These are phyloP conservation scores for Sicus ferrugineus DNA, from an alignment of 2,888 invertebrate genomes.

Conservation along the genomic window DNA sequence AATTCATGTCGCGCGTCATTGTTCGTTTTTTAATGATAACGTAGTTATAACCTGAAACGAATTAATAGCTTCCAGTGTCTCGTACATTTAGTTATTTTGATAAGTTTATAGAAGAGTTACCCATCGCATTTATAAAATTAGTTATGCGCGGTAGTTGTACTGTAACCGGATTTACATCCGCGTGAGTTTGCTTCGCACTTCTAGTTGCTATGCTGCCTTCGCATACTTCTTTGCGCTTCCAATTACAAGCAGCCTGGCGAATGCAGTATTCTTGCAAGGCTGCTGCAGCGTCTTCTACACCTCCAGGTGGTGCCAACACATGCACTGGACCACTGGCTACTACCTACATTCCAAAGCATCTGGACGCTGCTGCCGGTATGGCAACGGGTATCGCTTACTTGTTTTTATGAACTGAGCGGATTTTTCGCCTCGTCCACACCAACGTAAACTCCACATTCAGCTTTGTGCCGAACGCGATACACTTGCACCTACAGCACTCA, in stretches of 20 bases:
- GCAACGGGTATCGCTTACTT: conserved; percentile 6
- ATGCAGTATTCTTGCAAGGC: conserved; percentile 11
- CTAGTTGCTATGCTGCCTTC: conserved; percentile 15
- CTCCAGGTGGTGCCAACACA: conserved; percentile 19
- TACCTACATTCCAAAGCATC: conserved; percentile 29
- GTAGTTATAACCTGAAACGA: too few relatives aligned
- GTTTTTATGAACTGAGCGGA: conserved; percentile 18
- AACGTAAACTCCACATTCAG: conserved; percentile 3
- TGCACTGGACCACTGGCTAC: background rate
- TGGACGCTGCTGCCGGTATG: conserved; percentile 18
- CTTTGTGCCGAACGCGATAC: conserved; percentile 5
- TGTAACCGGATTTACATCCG: background rate
- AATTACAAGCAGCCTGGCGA: conserved; percentile 8
- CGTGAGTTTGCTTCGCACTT: background rate
- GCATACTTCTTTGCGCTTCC: conserved; percentile 16
- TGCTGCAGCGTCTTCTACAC: conserved; percentile 1
- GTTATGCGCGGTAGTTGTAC: too few relatives aligned
- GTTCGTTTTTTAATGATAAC: too few relatives aligned
- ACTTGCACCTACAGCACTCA: background rate
- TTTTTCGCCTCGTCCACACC: conserved; percentile 13
- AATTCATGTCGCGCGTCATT: too few relatives aligned
- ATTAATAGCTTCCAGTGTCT: too few relatives aligned
- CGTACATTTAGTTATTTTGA: too few relatives aligned
- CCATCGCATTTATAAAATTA: too few relatives aligned
- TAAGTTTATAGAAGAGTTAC: too few relatives aligned